These are phyloP conservation scores for Mormyrus hasselquistii DNA, from an alignment of 2,797 vertebrate species.

Conservation along the genomic window DNA sequence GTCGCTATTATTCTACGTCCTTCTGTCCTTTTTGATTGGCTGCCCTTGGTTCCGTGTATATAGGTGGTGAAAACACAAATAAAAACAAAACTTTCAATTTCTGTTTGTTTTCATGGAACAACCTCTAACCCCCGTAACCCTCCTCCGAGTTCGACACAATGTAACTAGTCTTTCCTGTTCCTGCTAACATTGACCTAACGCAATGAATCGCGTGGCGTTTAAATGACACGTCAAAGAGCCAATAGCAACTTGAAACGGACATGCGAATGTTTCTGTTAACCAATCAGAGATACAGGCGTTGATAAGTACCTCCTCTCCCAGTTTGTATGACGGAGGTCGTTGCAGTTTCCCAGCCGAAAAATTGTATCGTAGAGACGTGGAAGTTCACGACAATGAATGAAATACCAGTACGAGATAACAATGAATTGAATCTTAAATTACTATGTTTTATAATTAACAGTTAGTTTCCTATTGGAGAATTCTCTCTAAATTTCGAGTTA, in stretches of 20 bases:
- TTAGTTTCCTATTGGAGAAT: background rate
- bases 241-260: conserved; percentile 27
- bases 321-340: conserved; percentile 7
- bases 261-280: background rate
- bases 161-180: conserved; percentile 46
- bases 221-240: conserved; percentile 36
- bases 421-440: background rate
- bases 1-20: background rate
- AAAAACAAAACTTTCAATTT: conserved; percentile 22
- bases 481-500: background rate
- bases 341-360: background rate
- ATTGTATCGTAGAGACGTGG: background rate
- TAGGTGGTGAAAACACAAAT: background rate
- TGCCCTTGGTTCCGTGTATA: background rate
- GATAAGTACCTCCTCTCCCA: background rate
- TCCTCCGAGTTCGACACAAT: conserved; percentile 39
- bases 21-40: background rate
- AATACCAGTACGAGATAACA: background rate
- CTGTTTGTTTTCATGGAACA: conserved; percentile 10
- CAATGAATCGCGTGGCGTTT: conserved; percentile 32
- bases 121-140: conserved; percentile 22
- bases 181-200: conserved; percentile 38
- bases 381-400: background rate
- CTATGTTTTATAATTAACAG: background rate
- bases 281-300: conserved; percentile 32